Percentiles rank a stretch among this genome's conserved stretches.
Evolutionary conservation across 2,888 invertebrate species (phyloP).

Genomic region (Nemurella pictetii): DNA sequence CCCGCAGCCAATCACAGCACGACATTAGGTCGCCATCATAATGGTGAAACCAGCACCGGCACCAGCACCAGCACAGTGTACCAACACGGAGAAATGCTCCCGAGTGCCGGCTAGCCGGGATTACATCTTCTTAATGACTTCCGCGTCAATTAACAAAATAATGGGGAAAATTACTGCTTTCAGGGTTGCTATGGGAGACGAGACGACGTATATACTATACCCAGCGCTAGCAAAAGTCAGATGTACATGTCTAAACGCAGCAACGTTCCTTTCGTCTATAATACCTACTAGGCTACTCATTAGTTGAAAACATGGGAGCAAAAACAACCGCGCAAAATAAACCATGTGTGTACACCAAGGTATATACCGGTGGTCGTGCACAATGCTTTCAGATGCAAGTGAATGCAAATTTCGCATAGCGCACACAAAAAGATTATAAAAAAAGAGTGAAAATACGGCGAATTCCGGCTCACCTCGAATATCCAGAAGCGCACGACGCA

Average conservation of each 20-base stretch:
- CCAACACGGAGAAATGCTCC: background rate
- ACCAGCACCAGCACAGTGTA: background rate
- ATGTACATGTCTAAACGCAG: background rate
- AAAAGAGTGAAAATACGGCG: background rate
- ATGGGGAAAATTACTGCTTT: slow-evolving; percentile 19
- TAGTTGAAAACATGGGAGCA: background rate
- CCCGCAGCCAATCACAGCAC: background rate
- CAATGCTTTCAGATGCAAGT: background rate
- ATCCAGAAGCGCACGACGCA: background rate
- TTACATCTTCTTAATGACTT: slow-evolving; percentile 36
- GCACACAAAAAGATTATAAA: too few species aligned
- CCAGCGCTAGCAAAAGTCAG: background rate
- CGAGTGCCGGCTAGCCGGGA: slow-evolving; percentile 1
- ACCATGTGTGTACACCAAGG: background rate
- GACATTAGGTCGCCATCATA: slow-evolving; percentile 10
- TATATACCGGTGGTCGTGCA: too few species aligned
- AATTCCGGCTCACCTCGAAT: background rate
- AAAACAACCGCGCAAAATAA: background rate
- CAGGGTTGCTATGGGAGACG: slow-evolving; percentile 15
- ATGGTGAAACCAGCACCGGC: background rate
- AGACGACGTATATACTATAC: background rate
- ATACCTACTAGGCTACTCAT: too few species aligned
- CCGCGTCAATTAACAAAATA: slow-evolving; percentile 36
- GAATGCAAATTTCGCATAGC: background rate
- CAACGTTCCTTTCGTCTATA: too few species aligned